Evolutionary conservation across 2,797 vertebrate species (phyloP), one percentile per base, ranked within the genome.

Genomic region (Trachurus trachurus): DNA sequence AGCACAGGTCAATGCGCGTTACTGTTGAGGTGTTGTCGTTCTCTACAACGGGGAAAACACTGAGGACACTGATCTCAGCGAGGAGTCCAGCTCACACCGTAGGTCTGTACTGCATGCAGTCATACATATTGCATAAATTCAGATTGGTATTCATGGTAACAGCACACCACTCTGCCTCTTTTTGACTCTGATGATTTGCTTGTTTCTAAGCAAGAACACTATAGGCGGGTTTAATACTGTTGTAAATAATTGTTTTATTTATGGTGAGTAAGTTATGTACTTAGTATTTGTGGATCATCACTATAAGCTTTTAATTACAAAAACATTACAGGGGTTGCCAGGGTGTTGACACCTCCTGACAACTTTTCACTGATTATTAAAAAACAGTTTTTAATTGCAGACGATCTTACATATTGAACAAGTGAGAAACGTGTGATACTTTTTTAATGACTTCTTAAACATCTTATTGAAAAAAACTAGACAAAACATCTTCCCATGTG

Each of bases 101-200:
- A 70, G 78, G 85, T 90, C 79, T 81, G 92, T 90, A 76, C 75
- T 58, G 83, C 80, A 90, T 78, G 82, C 63, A 61, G 21, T 37
- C 57, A 81, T 65, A 72, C 74, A 82, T 71, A 84, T 44, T 83
- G 59, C 59, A 85, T 82, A 47, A 49, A 31, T 61, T 80, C 39
- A 12, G 21, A 61, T 66, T 67, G 22, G 52, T 63, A 72, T 76
- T 73, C 62, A 68, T 15, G 67, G 29, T 53, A 58, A 37, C 65
- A 42, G 58, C 45, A 75, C 56, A 44, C 3, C 12, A 47, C 39
- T 60, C 22, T 21, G 10, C 29, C 29, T 26, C 10, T 11, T 65
- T 67, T 60, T 64, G 62, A 71, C 40, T 47, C 31, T 59, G 22
- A 42, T 26, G 4, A 69, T 45, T 17, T 7, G 5, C 29, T 16